Conservation (phyloP, 1,140 invertebrate species). For the Achatina immaculata region DNA sequence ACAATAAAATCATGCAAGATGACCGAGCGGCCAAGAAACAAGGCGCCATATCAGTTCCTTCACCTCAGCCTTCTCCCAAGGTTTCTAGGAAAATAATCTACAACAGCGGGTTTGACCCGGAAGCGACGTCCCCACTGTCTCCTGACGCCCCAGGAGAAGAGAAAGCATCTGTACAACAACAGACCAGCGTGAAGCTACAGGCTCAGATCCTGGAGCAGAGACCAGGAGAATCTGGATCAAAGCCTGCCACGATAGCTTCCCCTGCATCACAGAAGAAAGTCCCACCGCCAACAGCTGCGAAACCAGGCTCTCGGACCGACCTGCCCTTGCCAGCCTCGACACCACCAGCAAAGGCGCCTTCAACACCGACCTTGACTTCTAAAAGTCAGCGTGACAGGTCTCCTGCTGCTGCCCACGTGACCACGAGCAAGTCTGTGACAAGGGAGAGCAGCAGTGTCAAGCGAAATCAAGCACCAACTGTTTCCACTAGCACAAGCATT, state of each 20-base stretch:
- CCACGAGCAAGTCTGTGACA: not conserved
- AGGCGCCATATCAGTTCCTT: not conserved
- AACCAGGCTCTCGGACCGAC: slow-evolving; percentile 24
- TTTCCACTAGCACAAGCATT: too few relatives aligned
- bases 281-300: slow-evolving; percentile 22
- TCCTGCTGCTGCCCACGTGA: not conserved
- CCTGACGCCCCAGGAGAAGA: not conserved
- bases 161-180: not conserved
- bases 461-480: not conserved
- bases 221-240: slow-evolving; percentile 15
- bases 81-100: slow-evolving; percentile 30
- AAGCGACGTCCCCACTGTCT: not conserved
- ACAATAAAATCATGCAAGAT: slow-evolving; percentile 50
- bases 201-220: not conserved
- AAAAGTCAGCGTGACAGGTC: not conserved
- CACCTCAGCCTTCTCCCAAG: slow-evolving; percentile 21
- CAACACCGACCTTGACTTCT: not conserved
- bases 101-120: slow-evolving; percentile 14
- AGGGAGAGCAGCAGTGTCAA: not conserved
- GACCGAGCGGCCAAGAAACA: slow-evolving; percentile 42
- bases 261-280: slow-evolving; percentile 22
- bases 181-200: not conserved
- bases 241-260: not conserved
- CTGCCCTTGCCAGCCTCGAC: not conserved
- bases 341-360: not conserved